Evolutionary conservation across 2,888 invertebrate species (phyloP), one percentile per base, ranked within the genome.

Genomic region (Protophormia terraenovae): DNA sequence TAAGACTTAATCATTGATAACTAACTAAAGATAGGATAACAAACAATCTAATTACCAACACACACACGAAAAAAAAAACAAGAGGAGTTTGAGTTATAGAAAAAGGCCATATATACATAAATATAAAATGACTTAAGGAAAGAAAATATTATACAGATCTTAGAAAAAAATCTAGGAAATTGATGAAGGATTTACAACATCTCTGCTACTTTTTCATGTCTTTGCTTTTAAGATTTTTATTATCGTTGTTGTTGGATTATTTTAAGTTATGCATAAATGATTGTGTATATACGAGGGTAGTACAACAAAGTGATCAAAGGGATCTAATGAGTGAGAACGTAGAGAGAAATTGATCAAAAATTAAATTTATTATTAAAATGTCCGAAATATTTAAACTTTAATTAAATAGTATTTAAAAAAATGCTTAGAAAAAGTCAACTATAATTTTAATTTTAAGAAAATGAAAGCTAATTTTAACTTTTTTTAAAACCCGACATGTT

Each of bases 131-230:
- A 14, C 29, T 41, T 58, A 58, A 67, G 55, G 24, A 55, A 45
- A 27, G 6, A 14, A 6, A 32, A 66, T 45, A 24, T 47, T 73
- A 32, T 53, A 14, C 45, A 12, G 19, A 72, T 55, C 29, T 58
- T 67, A 29, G 64, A 58, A 50, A 85, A 67, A 85, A 67, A 69
- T 82, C 69, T 78, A 47, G 58, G 55, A 82, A 85, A 69, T 82
- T 75, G 60, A 82, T 79, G 75, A 85, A 85, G 82, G 82, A 82
- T 82, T 82, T 85, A 85, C 78, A 78, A 47, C 35, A 55, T 62
- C 60, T 66, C 41, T 67, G 50, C 10, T 60, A 50, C 27, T 12
- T 45, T 55, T 80, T 66, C 62, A 27, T 41, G 22, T 62, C 32
- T 35, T 79, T 50, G n/a, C 38, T 27, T 32, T 24, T 35, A 29